Base-by-base conservation (phyloP, 2,113 vertebrate species). In the Antechinus flavipes region DNA sequence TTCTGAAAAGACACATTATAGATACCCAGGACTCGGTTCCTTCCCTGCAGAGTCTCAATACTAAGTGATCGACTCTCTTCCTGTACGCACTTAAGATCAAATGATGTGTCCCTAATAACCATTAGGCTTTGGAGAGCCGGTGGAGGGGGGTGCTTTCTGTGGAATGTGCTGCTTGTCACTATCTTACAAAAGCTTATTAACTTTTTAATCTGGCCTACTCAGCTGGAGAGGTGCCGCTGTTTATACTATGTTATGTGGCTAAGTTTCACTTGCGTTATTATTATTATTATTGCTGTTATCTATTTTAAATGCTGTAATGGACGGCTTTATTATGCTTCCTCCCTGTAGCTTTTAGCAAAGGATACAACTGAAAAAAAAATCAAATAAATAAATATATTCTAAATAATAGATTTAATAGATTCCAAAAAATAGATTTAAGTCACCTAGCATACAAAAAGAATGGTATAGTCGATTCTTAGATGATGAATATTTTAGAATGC, bases 401-500 rank as follows among this genome's bases (percentile, higher is more conserved):
- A 49, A 49, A 49, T 7, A 49, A 49, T 49, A 49, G 49, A 49
- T 49, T 91, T 30, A 94, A 95, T 52, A 90, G 93, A 91, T 58
- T 91, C 49, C 7, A 49, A 49, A 49, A 49, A 49, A 49, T 49
- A 49, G 49, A 49, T 49, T 91, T 30, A 94, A 95, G 92, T 96
- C 94, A 54, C 8, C 27, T 16, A 47, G 54, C 35, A 52, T 42
- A 61, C 25, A 90, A 92, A 95, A 96, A 96, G 93, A 23, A 8
- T 89, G 25, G 35, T 90, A 30, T 95, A 42, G 56, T 11, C 9
- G 46, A 3, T 53, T 96, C 22, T 16, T 94, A 89, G 68, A 91
- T 93, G 94, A 68, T 94, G 95, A 97, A 93, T 46, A 90, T 84
- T 42, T 89, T 94, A 94, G 19, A 55, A 97, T 95, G 95, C 95